Conservation (phyloP, 1,140 invertebrate genomes). For the Drosophila rhopaloa region DNA sequence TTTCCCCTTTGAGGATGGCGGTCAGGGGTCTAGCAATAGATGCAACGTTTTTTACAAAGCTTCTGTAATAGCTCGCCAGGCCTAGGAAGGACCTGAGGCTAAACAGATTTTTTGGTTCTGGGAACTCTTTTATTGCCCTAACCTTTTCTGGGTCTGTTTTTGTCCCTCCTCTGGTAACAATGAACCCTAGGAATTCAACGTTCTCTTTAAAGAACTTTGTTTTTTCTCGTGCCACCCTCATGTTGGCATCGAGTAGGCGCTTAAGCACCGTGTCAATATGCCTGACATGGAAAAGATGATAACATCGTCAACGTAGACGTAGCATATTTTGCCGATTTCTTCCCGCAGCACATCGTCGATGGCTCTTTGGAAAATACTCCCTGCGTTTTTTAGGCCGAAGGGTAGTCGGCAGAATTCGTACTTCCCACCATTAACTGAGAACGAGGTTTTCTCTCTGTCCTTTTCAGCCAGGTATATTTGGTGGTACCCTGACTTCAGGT, state of each 20-base stretch:
- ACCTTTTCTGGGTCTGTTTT: slow-evolving; percentile 11
- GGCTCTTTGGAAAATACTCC: too few species aligned
- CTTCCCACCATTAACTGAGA: slow-evolving; percentile 3
- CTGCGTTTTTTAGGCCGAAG: too few species aligned
- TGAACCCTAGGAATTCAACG: slow-evolving; percentile 10
- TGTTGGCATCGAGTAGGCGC: not conserved
- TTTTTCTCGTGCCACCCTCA: slow-evolving; percentile 3
- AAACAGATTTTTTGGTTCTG: slow-evolving; percentile 1
- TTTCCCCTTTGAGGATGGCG: slow-evolving; percentile 13
- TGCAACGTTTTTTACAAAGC: slow-evolving; percentile 10
- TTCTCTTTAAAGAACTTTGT: slow-evolving; percentile 13
- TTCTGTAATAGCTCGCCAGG: slow-evolving; percentile 6
- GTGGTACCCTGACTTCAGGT: not conserved
- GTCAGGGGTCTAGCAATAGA: slow-evolving; percentile 1
- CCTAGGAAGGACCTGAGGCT: slow-evolving; percentile 10
- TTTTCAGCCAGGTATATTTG: slow-evolving; percentile 12
- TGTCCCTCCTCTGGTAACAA: slow-evolving; percentile 4
- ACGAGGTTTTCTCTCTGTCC: slow-evolving; percentile 1
- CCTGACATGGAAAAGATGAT: slow-evolving; percentile 1
- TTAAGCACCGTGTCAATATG: not conserved
- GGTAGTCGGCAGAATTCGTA: not conserved
- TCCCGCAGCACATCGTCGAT: too few species aligned
- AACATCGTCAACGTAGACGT: not conserved
- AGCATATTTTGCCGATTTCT: slow-evolving; percentile 1
- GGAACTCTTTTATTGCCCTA: slow-evolving; percentile 6